These are phyloP conservation scores for Agrochola lychnidis DNA, from an alignment of 2,888 invertebrate species.

Conservation along the genomic window DNA sequence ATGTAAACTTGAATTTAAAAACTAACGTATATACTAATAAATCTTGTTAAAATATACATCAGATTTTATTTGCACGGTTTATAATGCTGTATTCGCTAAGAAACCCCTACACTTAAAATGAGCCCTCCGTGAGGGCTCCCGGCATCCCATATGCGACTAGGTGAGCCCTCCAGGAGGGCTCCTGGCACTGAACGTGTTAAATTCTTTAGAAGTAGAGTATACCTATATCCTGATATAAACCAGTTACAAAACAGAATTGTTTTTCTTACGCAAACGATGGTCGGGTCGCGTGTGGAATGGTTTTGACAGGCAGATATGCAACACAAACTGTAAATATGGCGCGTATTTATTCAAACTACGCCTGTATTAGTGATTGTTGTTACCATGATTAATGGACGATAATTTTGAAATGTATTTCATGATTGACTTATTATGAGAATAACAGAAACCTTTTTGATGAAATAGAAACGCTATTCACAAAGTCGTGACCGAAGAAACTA, in stretches of 20 bases:
- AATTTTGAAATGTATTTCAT: conserved; percentile 13
- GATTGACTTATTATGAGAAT: conserved; percentile 12
- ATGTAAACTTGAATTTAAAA: too few relatives aligned
- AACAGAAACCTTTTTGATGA: conserved; percentile 29
- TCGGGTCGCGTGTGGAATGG: conserved; percentile 57
- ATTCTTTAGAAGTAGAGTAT: conserved; percentile 4
- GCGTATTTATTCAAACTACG: conserved; percentile 51
- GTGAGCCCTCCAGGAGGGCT: too few relatives aligned
- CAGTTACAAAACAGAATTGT: conserved; percentile 48
- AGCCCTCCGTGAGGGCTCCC: too few relatives aligned
- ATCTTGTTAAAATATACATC: too few relatives aligned
- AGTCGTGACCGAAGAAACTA: conserved; percentile 14
- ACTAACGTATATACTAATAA: too few relatives aligned
- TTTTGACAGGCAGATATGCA: conserved; percentile 59
- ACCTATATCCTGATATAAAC: conserved; percentile 4
- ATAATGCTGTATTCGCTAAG: too few relatives aligned
- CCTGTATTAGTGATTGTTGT: conserved; percentile 37
- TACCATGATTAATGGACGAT: conserved; percentile 45
- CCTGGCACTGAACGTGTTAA: neutral
- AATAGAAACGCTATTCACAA: conserved; percentile 21
- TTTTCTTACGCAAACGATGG: conserved; percentile 47
- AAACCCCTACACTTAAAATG: too few relatives aligned
- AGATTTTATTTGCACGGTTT: too few relatives aligned
- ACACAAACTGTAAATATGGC: conserved; percentile 50
- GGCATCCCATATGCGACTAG: too few relatives aligned